phyloP scores from a whole-genome alignment of 2,113 vertebrate genomes.

The Nothoprocta perdicaria region DNA sequence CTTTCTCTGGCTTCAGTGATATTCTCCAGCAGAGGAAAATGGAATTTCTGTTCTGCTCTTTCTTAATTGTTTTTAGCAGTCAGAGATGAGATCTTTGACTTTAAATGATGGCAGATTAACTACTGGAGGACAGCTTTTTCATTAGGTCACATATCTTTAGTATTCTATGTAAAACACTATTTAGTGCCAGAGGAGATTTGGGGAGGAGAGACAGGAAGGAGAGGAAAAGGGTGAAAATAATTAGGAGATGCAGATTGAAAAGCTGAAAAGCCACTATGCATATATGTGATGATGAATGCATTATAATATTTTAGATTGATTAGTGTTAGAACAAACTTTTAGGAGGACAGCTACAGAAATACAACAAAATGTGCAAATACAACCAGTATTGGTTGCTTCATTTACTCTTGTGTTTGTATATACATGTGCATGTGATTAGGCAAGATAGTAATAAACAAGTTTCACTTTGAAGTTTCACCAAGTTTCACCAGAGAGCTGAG shows the following conservation, averaged over 20 bases:
- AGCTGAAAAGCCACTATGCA: not conserved
- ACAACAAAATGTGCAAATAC: not conserved
- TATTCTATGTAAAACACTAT: not conserved
- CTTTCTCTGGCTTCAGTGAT: not conserved
- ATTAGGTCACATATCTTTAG: slow-evolving; percentile 5
- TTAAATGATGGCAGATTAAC: not conserved
- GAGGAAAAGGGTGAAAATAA: slow-evolving; percentile 25
- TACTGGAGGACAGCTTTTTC: not conserved
- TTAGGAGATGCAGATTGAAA: slow-evolving; percentile 5
- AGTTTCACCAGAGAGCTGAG: not conserved
- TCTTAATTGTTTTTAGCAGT: not conserved
- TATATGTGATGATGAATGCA: not conserved
- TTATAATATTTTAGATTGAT: not conserved
- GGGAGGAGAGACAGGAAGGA: not conserved
- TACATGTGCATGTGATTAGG: not conserved
- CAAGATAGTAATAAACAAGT: not conserved
- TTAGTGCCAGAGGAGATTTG: not conserved
- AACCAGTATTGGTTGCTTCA: not conserved
- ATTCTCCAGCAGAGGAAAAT: not conserved
- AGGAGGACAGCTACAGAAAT: not conserved
- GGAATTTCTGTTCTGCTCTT: not conserved
- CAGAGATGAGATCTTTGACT: not conserved
- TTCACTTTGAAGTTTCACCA: not conserved
- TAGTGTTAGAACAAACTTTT: not conserved
- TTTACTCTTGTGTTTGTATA: not conserved